These are phyloP conservation scores for Drosophila rhopaloa DNA, from an alignment of 1,140 invertebrate species.

Conservation along the genomic window DNA sequence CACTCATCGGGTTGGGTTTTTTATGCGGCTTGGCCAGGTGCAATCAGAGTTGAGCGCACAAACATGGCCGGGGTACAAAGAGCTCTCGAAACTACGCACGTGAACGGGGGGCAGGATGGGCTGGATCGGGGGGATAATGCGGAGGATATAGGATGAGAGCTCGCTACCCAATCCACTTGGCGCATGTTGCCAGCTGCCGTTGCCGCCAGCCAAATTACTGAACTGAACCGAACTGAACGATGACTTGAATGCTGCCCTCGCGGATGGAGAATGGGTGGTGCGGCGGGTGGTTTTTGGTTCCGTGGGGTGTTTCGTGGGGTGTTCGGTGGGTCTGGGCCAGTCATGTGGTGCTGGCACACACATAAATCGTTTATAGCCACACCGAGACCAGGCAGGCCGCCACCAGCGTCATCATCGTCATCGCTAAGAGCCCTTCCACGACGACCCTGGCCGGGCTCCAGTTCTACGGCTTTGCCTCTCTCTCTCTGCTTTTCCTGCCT, in stretches of 20 bases:
- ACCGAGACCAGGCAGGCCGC: slow-evolving; percentile 53
- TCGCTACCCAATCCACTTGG: slow-evolving; percentile 29
- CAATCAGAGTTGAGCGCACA: slow-evolving; percentile 63
- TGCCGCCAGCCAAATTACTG: slow-evolving; percentile 79
- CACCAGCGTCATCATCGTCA: slow-evolving; percentile 64
- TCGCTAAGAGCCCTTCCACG: slow-evolving; percentile 56
- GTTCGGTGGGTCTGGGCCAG: slow-evolving; percentile 35
- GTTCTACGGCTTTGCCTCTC: slow-evolving; percentile 27
- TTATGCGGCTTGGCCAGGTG: slow-evolving; percentile 53
- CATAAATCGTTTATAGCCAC: slow-evolving; percentile 82
- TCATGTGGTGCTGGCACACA: slow-evolving; percentile 75
- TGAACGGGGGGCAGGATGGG: background rate
- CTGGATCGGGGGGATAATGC: background rate
- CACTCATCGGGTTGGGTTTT: slow-evolving; percentile 21
- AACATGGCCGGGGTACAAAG: slow-evolving; percentile 37
- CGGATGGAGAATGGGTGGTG: slow-evolving; percentile 5
- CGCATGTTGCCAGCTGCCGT: slow-evolving; percentile 67
- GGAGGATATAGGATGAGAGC: slow-evolving; percentile 12
- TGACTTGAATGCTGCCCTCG: slow-evolving; percentile 71
- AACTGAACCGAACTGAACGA: slow-evolving; percentile 81
- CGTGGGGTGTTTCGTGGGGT: slow-evolving; percentile 1
- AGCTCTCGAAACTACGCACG: slow-evolving; percentile 29
- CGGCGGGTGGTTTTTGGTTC: background rate
- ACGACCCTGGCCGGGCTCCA: slow-evolving; percentile 41
- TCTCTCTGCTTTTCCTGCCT: slow-evolving; percentile 8